Percentiles rank a stretch among this genome's conserved stretches.
Evolutionary conservation across 2,888 invertebrate genomes (phyloP).

Genomic region (Polydrusus cervinus): DNA sequence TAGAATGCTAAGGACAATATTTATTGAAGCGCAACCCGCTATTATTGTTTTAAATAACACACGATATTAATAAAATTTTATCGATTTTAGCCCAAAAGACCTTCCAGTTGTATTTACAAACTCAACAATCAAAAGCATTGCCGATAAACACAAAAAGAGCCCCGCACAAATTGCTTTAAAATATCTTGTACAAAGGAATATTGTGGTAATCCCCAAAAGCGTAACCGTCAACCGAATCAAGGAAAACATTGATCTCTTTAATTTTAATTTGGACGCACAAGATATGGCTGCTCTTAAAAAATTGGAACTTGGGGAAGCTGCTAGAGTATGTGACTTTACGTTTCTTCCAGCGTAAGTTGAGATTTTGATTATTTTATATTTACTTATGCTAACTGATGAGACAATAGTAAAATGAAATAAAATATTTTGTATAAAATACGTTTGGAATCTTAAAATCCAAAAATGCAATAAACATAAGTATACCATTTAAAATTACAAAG

Average conservation of each 20-base stretch:
- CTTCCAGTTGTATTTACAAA: conserved; percentile 54
- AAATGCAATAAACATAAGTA: no score
- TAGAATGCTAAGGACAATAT: no score
- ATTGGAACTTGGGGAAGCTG: conserved; percentile 72
- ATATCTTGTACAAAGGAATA: conserved; percentile 79
- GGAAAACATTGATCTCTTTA: conserved; percentile 83
- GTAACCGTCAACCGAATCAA: conserved; percentile 80
- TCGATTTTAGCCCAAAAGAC: conserved; percentile 28
- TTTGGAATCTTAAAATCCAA: no score
- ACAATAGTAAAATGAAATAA: no score
- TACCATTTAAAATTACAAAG: no score
- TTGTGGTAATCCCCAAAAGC: conserved; percentile 88
- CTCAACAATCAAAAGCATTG: conserved; percentile 70
- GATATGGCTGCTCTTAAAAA: conserved; percentile 46
- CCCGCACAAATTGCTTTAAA: conserved; percentile 84
- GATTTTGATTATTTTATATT: not conserved
- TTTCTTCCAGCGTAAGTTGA: conserved; percentile 43
- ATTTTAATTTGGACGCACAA: conserved; percentile 75
- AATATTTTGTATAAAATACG: no score
- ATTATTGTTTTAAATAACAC: not conserved
- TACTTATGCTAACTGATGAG: no score
- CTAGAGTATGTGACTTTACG: conserved; percentile 72
- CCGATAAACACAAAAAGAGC: conserved; percentile 76
- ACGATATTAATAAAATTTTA: no score
- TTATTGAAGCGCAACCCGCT: no score